phyloP scores from a whole-genome alignment of 2,797 vertebrate genomes.

The Chanos chanos region DNA sequence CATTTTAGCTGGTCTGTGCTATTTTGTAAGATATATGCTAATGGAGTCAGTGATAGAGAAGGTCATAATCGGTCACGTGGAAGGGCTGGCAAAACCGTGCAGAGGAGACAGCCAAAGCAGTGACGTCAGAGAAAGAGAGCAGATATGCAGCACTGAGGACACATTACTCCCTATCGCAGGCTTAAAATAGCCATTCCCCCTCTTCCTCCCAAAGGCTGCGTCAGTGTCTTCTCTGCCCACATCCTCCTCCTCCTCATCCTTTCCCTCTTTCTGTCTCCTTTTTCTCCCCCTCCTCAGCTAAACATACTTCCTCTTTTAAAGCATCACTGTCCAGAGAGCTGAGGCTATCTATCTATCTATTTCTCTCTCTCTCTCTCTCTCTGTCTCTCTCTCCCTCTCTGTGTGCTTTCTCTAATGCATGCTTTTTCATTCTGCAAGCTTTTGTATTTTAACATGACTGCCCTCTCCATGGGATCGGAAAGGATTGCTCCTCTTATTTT shows the following conservation, averaged over 20 bases:
- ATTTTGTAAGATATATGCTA: not conserved
- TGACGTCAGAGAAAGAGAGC: constrained; percentile 23
- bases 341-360: too few species aligned
- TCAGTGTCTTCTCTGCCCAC: constrained; percentile 35
- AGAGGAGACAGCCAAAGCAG: constrained; percentile 20
- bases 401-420: not conserved
- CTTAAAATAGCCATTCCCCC: constrained; percentile 30
- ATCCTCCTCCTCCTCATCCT: constrained; percentile 16
- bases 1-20: too few species aligned
- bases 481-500: too few species aligned
- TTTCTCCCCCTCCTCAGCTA: not conserved
- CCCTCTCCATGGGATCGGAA: too few species aligned
- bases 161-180: constrained; percentile 27
- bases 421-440: not conserved
- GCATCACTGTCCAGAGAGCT: too few species aligned
- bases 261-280: not conserved
- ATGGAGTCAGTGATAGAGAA: not conserved
- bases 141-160: constrained; percentile 24
- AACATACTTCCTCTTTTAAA: too few species aligned
- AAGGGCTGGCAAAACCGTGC: constrained; percentile 8
- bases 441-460: too few species aligned
- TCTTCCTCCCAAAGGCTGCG: constrained; percentile 29
- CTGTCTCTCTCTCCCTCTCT: not conserved
- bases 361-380: constrained; percentile 14
- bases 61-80: constrained; percentile 4